Evolutionary conservation across 2,888 invertebrate species (phyloP).

Genomic region (Athalia cordata): DNA sequence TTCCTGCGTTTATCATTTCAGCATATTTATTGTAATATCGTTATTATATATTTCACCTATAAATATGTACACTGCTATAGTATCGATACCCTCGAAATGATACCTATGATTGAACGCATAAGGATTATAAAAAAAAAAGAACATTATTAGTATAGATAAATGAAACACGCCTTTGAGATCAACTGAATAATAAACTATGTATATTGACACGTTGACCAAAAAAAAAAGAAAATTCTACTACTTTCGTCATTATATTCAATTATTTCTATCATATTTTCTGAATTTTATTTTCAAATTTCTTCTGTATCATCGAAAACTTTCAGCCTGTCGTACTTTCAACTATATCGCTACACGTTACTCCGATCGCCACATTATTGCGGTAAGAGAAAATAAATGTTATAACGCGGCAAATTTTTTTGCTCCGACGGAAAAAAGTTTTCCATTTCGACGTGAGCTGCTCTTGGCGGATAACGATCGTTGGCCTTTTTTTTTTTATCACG

Average conservation of each 20-base stretch:
- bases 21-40: background rate
- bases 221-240: background rate
- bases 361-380: background rate
- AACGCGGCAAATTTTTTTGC: no score
- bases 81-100: slow-evolving; percentile 17
- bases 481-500: slow-evolving; percentile 24
- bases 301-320: background rate
- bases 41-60: background rate
- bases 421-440: background rate
- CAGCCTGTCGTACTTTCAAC: background rate
- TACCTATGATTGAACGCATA: slow-evolving; percentile 7
- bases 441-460: background rate
- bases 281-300: background rate
- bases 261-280: background rate
- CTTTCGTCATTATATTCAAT: background rate
- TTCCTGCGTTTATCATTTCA: no score
- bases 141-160: slow-evolving; percentile 45
- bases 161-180: slow-evolving; percentile 49
- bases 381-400: background rate
- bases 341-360: no score
- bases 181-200: slow-evolving; percentile 55
- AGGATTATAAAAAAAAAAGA: slow-evolving; percentile 43
- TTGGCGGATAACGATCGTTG: slow-evolving; percentile 24
- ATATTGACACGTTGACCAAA: slow-evolving; percentile 59
- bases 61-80: no score